A percentile compares a stretch with the other conserved stretches of the same genome.
These are phyloP conservation scores for Resseliella maxima DNA, from an alignment of 2,888 invertebrate genomes.

Conservation along the genomic window DNA sequence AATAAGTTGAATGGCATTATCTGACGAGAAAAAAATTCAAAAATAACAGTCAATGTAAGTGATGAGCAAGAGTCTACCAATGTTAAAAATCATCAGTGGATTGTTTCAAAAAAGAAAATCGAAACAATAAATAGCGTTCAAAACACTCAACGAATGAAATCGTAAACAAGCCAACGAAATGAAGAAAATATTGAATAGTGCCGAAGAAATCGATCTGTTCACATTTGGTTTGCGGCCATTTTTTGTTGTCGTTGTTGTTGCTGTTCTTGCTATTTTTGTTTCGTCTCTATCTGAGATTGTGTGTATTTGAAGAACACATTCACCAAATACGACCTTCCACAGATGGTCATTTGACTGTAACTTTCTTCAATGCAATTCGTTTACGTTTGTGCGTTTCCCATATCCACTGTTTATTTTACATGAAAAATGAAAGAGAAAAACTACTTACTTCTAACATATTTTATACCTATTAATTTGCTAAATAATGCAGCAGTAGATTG, in stretches of 20 bases:
- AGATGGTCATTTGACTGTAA: conserved; percentile 55
- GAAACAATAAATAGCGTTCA: too few relatives aligned
- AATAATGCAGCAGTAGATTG: conserved; percentile 41
- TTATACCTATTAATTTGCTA: conserved; percentile 23
- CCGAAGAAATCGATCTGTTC: conserved; percentile 50
- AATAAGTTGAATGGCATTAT: conserved; percentile 34
- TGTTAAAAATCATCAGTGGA: background rate
- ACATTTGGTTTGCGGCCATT: conserved; percentile 40
- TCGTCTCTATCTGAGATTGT: background rate
- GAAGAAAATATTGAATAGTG: background rate
- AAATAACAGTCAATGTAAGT: too few relatives aligned
- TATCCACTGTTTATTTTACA: too few relatives aligned
- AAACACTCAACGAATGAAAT: background rate
- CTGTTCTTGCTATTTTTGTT: background rate
- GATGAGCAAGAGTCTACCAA: conserved; percentile 7
- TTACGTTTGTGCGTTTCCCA: background rate
- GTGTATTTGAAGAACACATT: background rate
- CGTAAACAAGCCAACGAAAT: background rate
- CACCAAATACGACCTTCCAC: conserved; percentile 51
- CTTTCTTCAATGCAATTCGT: conserved; percentile 47
- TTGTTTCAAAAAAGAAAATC: conserved; percentile 18
- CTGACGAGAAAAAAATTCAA: background rate
- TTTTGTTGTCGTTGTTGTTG: background rate
- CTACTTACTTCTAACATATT: conserved; percentile 15
- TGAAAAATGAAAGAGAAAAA: too few relatives aligned